Conservation (phyloP, 2,113 vertebrate species). For the Hydrochoerus hydrochaeris region DNA sequence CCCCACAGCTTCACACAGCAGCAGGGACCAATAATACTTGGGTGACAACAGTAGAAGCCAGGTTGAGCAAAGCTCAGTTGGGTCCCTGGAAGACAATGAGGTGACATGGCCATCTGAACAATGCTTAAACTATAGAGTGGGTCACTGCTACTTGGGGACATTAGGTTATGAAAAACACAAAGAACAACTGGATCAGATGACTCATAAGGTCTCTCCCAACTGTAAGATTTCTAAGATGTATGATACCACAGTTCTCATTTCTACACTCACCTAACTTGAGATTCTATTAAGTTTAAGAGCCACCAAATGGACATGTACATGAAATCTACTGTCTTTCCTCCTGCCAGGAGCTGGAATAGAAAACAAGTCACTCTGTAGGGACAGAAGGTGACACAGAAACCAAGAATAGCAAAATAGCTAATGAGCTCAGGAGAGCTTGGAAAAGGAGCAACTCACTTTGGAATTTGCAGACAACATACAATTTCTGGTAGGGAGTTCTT, state of each 20-base stretch:
- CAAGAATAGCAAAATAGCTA: not conserved
- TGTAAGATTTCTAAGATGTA: not conserved
- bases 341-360: not conserved
- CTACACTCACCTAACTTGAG: not conserved
- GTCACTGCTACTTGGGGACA: not conserved
- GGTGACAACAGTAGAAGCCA: not conserved
- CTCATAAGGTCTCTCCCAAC: not conserved
- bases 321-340: not conserved
- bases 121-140: not conserved
- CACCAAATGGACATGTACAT: not conserved
- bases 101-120: not conserved
- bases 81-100: not conserved
- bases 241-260: not conserved
- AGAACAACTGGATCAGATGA: not conserved
- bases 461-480: not conserved
- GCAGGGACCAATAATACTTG: not conserved
- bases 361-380: not conserved
- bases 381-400: not conserved
- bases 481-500: not conserved
- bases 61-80: not conserved
- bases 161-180: not conserved
- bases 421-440: rapidly evolving
- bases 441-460: not conserved
- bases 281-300: not conserved
- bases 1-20: not conserved